Conservation (phyloP, 92 coral and sea anemone genomes). For the Umimayanthus chanpuru region DNA sequence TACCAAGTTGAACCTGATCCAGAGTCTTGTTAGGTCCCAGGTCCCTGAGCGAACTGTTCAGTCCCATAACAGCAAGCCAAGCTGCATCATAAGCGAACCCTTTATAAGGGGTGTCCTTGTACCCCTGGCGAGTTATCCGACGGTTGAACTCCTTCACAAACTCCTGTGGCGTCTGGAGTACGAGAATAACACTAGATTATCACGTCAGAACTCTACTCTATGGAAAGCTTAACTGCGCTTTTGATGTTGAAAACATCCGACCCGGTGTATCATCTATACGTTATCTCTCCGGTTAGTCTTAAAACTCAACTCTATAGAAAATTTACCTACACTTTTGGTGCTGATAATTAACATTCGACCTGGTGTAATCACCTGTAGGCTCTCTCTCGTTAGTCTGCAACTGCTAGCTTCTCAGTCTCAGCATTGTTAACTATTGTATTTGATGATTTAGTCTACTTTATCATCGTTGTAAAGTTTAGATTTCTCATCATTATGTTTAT, state of each 20-base stretch:
- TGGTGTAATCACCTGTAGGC: not conserved
- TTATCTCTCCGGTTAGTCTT: too few species aligned
- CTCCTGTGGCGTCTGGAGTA: not conserved
- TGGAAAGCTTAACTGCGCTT: too few species aligned
- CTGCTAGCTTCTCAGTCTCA: too few species aligned
- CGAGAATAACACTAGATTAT: not conserved
- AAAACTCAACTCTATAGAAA: not conserved
- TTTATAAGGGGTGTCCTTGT: constrained; percentile 17
- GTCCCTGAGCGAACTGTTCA: constrained; percentile 11
- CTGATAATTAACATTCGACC: too few species aligned
- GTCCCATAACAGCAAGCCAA: constrained; percentile 22
- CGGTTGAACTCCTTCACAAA: not conserved
- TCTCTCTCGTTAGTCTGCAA: too few species aligned
- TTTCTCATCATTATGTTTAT: too few species aligned
- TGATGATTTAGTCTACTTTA: too few species aligned
- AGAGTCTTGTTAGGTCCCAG: constrained; percentile 17
- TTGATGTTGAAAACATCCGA: too few species aligned
- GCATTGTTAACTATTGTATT: too few species aligned
- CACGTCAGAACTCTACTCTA: not conserved
- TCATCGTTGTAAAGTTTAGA: too few species aligned
- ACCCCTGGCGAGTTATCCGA: not conserved
- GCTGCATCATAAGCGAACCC: constrained; percentile 42
- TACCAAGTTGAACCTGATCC: constrained; percentile 3
- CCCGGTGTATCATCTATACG: too few species aligned
- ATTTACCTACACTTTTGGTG: too few species aligned